Base-by-base conservation (phyloP, 1,140 invertebrate genomes). In the Zaprionus africanus region DNA sequence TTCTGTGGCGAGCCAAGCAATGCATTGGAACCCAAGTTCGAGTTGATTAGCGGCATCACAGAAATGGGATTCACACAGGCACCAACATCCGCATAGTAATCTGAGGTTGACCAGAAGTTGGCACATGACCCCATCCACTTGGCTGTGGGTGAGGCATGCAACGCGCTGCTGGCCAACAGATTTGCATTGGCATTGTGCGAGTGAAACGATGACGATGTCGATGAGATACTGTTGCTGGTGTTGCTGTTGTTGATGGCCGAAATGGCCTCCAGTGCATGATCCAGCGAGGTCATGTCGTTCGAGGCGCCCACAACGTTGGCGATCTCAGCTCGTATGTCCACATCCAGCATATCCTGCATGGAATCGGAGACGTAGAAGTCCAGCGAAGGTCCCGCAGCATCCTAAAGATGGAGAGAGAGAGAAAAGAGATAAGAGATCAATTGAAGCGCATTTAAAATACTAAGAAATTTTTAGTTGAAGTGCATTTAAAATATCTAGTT, bases 261-360 rank as follows among this genome's bases (percentile, higher is more conserved):
- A 38, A 92, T 88, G 9, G 84, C 75, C 28, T 92, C 91, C 12
- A 91, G 76, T 6, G 87, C 80, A 46, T 92, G 79, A 49, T 92
- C 91, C 31, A 92, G 76, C 7, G 90, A 85, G 31, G 94, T 93
- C 91, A 95, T 94, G 82, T 95, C 95, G 80, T 93, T 94, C 58
- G 94, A 94, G 31, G 95, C 95, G 58, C 95, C 95, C 49, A 97
- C 95, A 51, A 96, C 95, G 60, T 95, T 95, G 46, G 96, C 96
- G 74, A 97, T 96, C 90, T 97, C 96, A 57, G 95, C 95, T 80
- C 97, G 96, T 31, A 97, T 97, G 87, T 97, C 96, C 83, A 96
- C 96, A 84, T 95, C 96, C 68, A 97, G 94, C 95, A 97, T 97
- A 82, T 95, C 94, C 85, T 96, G 96, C 86, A 96, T 94, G 11